phyloP scores from a whole-genome alignment of 2,888 invertebrate species.

The Lasioglossum pauxillum region DNA sequence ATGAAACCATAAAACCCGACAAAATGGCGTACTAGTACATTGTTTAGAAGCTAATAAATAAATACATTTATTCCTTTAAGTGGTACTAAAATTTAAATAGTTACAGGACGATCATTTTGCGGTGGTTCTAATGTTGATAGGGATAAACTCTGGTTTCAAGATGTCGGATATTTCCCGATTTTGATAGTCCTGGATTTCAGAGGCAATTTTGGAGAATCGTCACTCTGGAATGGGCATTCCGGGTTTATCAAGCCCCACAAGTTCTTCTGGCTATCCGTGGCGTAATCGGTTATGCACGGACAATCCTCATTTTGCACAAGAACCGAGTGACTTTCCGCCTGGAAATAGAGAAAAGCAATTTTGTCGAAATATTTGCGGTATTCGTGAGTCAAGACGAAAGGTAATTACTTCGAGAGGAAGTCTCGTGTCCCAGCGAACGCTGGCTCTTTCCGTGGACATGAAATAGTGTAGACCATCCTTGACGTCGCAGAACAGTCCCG shows the following conservation, averaged over 20 bases:
- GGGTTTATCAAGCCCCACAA: conserved; percentile 74
- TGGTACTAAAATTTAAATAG: not conserved
- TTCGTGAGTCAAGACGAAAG: not conserved
- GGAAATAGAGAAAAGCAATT: conserved; percentile 33
- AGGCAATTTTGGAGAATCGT: not conserved
- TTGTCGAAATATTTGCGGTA: not conserved
- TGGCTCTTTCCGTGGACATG: conserved; percentile 83
- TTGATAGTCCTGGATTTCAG: conserved; percentile 44
- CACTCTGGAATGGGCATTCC: conserved; percentile 34
- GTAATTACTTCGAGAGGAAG: conserved; percentile 74
- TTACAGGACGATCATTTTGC: not conserved
- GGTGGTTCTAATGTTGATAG: not conserved
- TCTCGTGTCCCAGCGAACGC: conserved; percentile 85
- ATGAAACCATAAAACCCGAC: too few species aligned
- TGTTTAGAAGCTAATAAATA: not conserved
- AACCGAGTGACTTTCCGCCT: conserved; percentile 74
- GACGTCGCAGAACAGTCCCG: conserved; percentile 83
- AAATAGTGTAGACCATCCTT: conserved; percentile 84
- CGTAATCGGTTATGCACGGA: conserved; percentile 75
- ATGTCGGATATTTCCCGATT: conserved; percentile 36
- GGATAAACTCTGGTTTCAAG: not conserved
- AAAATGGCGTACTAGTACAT: too few species aligned
- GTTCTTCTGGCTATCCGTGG: conserved; percentile 69
- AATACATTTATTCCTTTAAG: not conserved
- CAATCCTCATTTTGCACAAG: conserved; percentile 73